A percentile compares a stretch with the other conserved stretches of the same genome.
These are phyloP conservation scores for Bergia puertoricense DNA, from an alignment of 92 coral and sea anemone genomes.

Conservation along the genomic window DNA sequence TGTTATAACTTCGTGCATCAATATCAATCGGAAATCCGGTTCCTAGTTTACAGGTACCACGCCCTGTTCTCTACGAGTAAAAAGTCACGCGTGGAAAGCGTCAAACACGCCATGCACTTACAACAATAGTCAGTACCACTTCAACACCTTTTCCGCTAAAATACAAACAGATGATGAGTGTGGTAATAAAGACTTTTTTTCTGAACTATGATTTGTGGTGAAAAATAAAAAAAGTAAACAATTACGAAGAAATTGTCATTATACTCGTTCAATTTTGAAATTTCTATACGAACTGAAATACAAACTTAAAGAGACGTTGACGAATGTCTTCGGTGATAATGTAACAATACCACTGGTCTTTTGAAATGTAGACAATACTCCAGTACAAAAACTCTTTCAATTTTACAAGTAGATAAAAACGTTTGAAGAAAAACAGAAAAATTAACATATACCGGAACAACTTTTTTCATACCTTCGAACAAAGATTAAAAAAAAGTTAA, in stretches of 20 bases:
- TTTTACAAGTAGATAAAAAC: no score
- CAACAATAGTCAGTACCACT: not conserved
- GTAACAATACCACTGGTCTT: not conserved
- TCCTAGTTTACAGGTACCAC: not conserved
- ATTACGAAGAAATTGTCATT: no score
- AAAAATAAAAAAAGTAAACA: no score
- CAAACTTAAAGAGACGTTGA: not conserved
- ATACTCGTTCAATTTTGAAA: not conserved
- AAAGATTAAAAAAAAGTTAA: not conserved
- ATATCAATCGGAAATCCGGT: conserved; percentile 2
- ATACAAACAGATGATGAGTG: not conserved
- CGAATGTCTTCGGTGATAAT: not conserved
- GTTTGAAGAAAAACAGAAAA: no score
- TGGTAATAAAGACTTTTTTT: no score
- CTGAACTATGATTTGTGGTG: not conserved
- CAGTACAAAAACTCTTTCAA: no score
- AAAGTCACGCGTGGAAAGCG: not conserved
- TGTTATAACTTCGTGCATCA: not conserved
- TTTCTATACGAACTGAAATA: not conserved
- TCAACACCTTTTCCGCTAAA: not conserved
- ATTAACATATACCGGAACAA: not conserved
- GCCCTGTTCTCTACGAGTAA: not conserved
- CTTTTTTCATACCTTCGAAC: not conserved
- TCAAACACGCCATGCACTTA: not conserved
- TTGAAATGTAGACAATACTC: not conserved